These are phyloP conservation scores for Lycocerus yunnanus DNA, from an alignment of 2,888 invertebrate species.

Conservation along the genomic window DNA sequence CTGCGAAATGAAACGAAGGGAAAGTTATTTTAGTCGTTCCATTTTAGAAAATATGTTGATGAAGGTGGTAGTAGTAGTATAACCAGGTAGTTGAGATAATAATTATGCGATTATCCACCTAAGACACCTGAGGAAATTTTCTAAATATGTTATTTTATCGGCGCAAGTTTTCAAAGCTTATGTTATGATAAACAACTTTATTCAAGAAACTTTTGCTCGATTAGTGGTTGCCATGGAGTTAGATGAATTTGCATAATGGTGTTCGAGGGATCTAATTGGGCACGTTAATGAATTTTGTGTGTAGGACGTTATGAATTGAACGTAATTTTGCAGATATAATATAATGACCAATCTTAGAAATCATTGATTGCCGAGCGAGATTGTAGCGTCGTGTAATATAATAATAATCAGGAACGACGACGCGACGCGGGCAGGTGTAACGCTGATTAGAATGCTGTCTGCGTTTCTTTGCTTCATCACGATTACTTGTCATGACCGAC, in stretches of 20 bases:
- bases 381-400: neutral
- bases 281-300: constrained; percentile 48
- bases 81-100: neutral
- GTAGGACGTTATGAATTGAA: constrained; percentile 45
- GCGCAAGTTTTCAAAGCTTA: constrained; percentile 1
- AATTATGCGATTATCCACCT: neutral
- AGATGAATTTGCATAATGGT: constrained; percentile 45
- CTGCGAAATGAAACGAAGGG: neutral
- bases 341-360: constrained; percentile 39
- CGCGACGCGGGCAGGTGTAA: constrained; percentile 23
- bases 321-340: constrained; percentile 41
- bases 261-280: constrained; percentile 42
- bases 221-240: constrained; percentile 39
- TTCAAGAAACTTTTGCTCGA: constrained; percentile 14
- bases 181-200: constrained; percentile 8
- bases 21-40: neutral
- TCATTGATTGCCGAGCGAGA: constrained; percentile 18
- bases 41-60: neutral
- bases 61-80: neutral
- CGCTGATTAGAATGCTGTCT: constrained; percentile 39
- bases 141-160: constrained; percentile 1
- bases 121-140: constrained; percentile 5
- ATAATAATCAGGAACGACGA: neutral
- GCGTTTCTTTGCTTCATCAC: constrained; percentile 41
- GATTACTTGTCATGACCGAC: constrained; percentile 41